These are phyloP conservation scores for Scophthalmus maximus DNA, from an alignment of 2,113 vertebrate species.

Conservation along the genomic window DNA sequence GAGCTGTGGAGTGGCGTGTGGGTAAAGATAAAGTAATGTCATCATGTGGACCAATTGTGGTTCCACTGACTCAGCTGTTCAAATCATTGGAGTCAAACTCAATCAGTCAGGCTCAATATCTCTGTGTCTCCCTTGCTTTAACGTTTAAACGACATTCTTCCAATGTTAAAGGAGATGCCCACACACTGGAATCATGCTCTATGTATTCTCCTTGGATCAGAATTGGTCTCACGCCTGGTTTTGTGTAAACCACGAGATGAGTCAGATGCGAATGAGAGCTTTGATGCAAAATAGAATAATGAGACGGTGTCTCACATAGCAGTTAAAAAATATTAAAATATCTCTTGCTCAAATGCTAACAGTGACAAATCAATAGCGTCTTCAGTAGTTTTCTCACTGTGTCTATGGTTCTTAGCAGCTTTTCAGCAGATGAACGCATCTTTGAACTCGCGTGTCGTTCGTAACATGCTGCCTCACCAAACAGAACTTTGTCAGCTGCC, in stretches of 20 bases:
- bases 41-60: conserved; percentile 48
- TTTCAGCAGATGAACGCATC: conserved; percentile 17
- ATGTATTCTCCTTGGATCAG: conserved; percentile 18
- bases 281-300: not conserved
- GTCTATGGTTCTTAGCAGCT: conserved; percentile 66
- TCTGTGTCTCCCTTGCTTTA: not conserved
- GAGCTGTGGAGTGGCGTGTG: conserved; percentile 12
- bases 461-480: not conserved
- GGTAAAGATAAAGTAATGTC: conserved; percentile 53
- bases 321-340: too few species aligned
- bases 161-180: conserved; percentile 6
- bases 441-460: too few species aligned
- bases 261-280: not conserved
- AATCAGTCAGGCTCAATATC: conserved; percentile 53
- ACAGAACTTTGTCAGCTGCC: not conserved
- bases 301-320: too few species aligned
- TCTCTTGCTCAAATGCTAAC: too few species aligned
- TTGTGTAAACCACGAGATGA: not conserved
- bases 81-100: conserved; percentile 61
- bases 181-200: not conserved
- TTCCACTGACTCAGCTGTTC: conserved; percentile 35
- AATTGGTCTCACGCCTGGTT: not conserved
- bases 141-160: conserved; percentile 8
- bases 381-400: not conserved
- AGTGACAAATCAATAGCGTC: not conserved